phyloP scores from a whole-genome alignment of 1,140 invertebrate genomes.

The Drosophila busckii region DNA sequence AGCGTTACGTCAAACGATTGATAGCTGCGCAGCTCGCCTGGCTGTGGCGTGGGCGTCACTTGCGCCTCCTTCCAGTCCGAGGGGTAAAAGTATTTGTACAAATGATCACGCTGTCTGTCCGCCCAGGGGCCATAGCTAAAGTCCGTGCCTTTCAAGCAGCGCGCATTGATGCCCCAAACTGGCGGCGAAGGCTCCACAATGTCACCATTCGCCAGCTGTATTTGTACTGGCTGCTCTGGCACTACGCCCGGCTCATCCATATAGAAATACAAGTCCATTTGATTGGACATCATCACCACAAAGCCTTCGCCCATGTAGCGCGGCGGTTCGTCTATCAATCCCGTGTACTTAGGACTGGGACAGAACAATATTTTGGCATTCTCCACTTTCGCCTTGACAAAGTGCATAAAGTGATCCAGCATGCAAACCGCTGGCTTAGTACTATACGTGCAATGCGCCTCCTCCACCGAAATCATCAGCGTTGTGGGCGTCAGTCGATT shows the following conservation, averaged over 20 bases:
- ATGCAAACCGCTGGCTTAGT: constrained; percentile 96
- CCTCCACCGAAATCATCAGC: constrained; percentile 94
- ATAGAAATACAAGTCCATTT: constrained; percentile 96
- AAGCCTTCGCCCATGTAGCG: constrained; percentile 96
- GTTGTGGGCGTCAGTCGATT: constrained; percentile 96
- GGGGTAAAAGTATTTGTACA: constrained; percentile 98
- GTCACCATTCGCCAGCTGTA: constrained; percentile 95
- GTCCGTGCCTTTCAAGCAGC: constrained; percentile 97
- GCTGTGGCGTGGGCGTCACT: constrained; percentile 87
- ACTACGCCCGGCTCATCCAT: constrained; percentile 96
- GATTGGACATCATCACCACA: constrained; percentile 96
- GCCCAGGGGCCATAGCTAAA: constrained; percentile 99
- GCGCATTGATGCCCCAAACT: constrained; percentile 96
- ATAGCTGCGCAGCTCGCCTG: constrained; percentile 92
- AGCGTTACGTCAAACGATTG: constrained; percentile 95
- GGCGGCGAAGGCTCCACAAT: constrained; percentile 94
- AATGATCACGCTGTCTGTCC: constrained; percentile 95
- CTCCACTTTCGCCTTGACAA: constrained; percentile 95
- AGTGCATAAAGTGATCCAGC: constrained; percentile 97
- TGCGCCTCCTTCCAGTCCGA: constrained; percentile 89
- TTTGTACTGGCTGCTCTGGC: constrained; percentile 92
- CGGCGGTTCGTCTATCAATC: constrained; percentile 96
- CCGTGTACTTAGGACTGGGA: constrained; percentile 95
- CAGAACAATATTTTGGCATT: constrained; percentile 96
- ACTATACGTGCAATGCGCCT: constrained; percentile 96